phyloP scores from a whole-genome alignment of 1,140 invertebrate genomes.

The Galendromus occidentalis region DNA sequence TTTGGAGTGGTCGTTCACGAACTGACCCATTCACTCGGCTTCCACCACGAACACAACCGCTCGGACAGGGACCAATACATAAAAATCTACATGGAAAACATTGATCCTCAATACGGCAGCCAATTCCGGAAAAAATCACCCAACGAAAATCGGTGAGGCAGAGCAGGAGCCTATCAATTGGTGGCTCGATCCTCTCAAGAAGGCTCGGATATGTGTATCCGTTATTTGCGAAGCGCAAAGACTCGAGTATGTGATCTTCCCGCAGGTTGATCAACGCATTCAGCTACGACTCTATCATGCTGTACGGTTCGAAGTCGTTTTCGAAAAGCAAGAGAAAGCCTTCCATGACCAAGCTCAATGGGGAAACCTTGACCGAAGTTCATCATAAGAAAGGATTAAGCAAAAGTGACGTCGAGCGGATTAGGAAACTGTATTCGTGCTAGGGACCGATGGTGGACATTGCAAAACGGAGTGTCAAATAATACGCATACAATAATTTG shows the following conservation, averaged over 20 bases:
- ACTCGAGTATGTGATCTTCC: too few species aligned
- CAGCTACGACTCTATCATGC: slow-evolving; percentile 29
- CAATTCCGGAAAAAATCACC: slow-evolving; percentile 19
- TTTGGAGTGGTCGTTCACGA: slow-evolving; percentile 19
- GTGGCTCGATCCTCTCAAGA: too few species aligned
- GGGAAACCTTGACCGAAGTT: slow-evolving; percentile 15
- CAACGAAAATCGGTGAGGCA: slow-evolving; percentile 13
- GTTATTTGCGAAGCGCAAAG: too few species aligned
- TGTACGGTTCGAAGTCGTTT: slow-evolving; percentile 27
- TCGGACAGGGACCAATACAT: slow-evolving; percentile 39
- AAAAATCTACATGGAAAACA: slow-evolving; percentile 40
- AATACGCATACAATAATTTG: too few species aligned
- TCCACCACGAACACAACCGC: slow-evolving; percentile 34
- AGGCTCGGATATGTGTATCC: too few species aligned
- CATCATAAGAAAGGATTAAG: slow-evolving; percentile 19
- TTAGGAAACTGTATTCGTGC: slow-evolving; percentile 19
- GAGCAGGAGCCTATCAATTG: neutral
- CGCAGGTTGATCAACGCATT: slow-evolving; percentile 12
- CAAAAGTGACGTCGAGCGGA: slow-evolving; percentile 15
- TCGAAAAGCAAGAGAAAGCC: slow-evolving; percentile 21
- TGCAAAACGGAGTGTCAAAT: too few species aligned
- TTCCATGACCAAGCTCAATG: slow-evolving; percentile 21
- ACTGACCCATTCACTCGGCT: slow-evolving; percentile 19
- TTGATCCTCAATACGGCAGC: slow-evolving; percentile 26
- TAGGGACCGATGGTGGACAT: neutral